Conservation (phyloP, 2,113 vertebrate genomes). For the Eulemur macaco region DNA sequence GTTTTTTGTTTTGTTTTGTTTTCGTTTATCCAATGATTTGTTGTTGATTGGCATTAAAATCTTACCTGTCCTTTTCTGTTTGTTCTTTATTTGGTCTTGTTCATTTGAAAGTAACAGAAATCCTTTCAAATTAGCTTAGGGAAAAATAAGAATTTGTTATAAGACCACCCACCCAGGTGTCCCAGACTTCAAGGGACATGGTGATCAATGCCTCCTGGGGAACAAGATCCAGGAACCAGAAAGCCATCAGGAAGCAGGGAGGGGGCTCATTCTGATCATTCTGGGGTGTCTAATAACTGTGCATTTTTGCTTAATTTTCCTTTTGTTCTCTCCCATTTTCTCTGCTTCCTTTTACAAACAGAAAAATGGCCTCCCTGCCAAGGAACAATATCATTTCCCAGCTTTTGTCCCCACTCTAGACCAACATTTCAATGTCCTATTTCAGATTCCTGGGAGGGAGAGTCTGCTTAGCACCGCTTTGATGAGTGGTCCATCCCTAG, state of each 20-base stretch:
- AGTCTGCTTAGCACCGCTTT: not conserved
- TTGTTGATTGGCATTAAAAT: not conserved
- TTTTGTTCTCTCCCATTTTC: not conserved
- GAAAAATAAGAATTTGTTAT: not conserved
- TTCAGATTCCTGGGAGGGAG: not conserved
- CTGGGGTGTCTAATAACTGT: not conserved
- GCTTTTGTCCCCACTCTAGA: not conserved
- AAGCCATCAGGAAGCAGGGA: not conserved
- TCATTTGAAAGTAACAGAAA: not conserved
- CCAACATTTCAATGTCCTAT: not conserved
- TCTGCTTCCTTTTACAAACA: not conserved
- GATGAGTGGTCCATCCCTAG: no score
- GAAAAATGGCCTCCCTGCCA: not conserved
- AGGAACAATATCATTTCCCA: not conserved
- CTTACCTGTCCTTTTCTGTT: not conserved
- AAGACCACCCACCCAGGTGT: not conserved
- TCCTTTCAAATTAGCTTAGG: not conserved
- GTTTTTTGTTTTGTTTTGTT: not conserved
- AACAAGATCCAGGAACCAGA: not conserved
- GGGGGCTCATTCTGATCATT: not conserved
- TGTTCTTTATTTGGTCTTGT: not conserved
- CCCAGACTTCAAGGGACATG: not conserved
- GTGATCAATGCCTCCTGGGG: not conserved
- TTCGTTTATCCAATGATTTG: not conserved
- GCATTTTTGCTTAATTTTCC: not conserved